Base-by-base conservation (phyloP, 2,113 vertebrate species). In the Albula goreensis region DNA sequence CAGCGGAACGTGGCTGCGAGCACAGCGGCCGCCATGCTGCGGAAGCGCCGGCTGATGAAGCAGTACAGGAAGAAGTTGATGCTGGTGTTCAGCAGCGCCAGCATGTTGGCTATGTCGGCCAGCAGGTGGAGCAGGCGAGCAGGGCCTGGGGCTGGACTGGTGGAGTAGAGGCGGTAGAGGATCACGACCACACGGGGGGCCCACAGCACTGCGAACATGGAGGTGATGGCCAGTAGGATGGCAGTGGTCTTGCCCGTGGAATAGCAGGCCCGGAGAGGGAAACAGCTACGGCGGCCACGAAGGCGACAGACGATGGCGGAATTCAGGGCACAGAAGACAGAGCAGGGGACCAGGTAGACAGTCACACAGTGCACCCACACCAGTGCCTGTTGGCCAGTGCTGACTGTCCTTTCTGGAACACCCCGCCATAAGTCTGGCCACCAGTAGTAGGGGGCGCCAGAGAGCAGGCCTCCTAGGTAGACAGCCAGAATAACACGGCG, bases 61-160 rank as follows among this genome's bases (percentile, higher is more conserved):
- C 98, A 99, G 91, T 99, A 99, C 80, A 99, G 96, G 94, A 99
- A 99, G 96, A 99, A 99, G 92, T 99, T 99, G 94, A 99, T 97
- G 1, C 97, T 97, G 0, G 98, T 98, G 96, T 99, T 99, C 86
- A 99, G 96, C 84, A 99, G 92, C 0, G 98, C 98, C 0, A 99
- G 92, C 98, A 99, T 99, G 87, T 99, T 99, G 31, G 98, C 97
- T 0, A 99, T 74, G 70, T 99, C 98, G 0, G 97, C 97, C 84
- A 97, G 94, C 52, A 97, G 90, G 78, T 99, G 97, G 2, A 96
- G 96, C 80, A 97, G 90, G 89, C 96, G 96, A 85, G 95, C 95
- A 83, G 97, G 95, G 85, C 92, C 90, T 56, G 95, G 95, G 0
- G 96, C 96, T 51, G 95, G 95, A 0, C 96, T 96, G 7, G 95